Evolutionary conservation across 2,888 invertebrate species (phyloP).

Genomic region (Ormyrus labotus): DNA sequence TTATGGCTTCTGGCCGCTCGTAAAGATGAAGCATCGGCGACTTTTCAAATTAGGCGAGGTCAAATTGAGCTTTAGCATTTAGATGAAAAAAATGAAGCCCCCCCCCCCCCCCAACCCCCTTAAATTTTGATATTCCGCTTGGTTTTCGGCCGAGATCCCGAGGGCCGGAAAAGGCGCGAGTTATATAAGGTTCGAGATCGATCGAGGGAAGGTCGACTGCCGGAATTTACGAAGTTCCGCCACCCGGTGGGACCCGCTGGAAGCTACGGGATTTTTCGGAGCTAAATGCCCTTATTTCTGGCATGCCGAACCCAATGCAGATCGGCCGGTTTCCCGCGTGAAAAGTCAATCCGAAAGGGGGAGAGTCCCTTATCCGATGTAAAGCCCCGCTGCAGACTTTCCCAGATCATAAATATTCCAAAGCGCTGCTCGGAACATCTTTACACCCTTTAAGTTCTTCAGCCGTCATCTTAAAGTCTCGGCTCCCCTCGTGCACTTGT

Average conservation of each 20-base stretch:
- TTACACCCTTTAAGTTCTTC: constrained; percentile 63
- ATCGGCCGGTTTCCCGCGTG: background rate
- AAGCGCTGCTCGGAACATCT: constrained; percentile 59
- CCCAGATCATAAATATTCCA: constrained; percentile 66
- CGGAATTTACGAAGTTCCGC: constrained; percentile 22
- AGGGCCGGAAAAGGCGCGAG: background rate
- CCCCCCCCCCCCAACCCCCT: background rate
- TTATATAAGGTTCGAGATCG: constrained; percentile 12
- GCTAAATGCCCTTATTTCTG: no score
- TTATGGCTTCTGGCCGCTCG: no score
- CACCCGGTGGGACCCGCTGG: background rate
- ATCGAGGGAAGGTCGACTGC: constrained; percentile 26
- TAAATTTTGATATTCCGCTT: constrained; percentile 37
- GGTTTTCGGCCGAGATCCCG: constrained; percentile 13
- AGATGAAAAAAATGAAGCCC: constrained; percentile 16
- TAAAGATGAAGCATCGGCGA: no score
- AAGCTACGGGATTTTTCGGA: background rate
- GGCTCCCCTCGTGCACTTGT: constrained; percentile 7
- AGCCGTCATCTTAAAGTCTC: constrained; percentile 50
- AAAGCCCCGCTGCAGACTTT: constrained; percentile 53
- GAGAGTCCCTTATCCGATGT: constrained; percentile 39
- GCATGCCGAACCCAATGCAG: no score
- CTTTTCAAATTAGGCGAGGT: no score
- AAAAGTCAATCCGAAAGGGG: constrained; percentile 10
- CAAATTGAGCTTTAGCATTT: no score